Evolutionary conservation across 2,113 vertebrate species (phyloP), one percentile per base, ranked within the genome.

Genomic region (Mesoclemmys tuberculata): DNA sequence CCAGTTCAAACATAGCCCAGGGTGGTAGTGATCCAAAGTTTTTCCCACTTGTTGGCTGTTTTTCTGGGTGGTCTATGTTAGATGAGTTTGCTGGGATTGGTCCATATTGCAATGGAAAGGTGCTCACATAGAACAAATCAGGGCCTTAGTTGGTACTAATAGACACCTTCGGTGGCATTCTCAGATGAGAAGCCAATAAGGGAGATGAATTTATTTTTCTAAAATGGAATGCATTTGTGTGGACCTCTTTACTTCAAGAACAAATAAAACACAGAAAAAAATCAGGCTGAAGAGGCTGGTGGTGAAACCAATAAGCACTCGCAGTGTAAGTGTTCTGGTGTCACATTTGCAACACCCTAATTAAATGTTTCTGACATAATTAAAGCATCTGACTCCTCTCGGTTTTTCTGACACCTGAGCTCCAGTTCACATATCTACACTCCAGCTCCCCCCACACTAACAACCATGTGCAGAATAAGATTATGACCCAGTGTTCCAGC

Each of bases 401-500:
- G 4, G 19, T 10, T 48, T 78, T 10, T 41, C 2, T 35, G 86
- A 84, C 21, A 38, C 56, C 35, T 61, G 22, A 21, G 8, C 51
- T 49, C 48, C 29, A 71, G 6, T 44, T 86, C 35, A 22, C 68
- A 38, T 80, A 41, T 46, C 56, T 71, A 14, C 21, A n/a, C n/a
- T 38, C 58, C 27, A 31, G 14, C n/a, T 27, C 54, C n/a, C 44
- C 85, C 49, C 51, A 51, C 75, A 49, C 64, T 44, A 41, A 64
- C 48, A 41, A 86, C 82, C 38, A 11, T 58, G 54, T 80, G 92
- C 81, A 68, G 84, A 89, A 93, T 90, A 78, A 95, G 90, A 14
- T 78, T 83, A 87, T 95, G 96, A 96, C 51, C 31, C 64, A 88
- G 52, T 48, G 78, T 93, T 93, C 83, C 91, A 93, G 83, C 88